phyloP scores from a whole-genome alignment of 1,140 invertebrate genomes.

The Neodiprion pinetum region DNA sequence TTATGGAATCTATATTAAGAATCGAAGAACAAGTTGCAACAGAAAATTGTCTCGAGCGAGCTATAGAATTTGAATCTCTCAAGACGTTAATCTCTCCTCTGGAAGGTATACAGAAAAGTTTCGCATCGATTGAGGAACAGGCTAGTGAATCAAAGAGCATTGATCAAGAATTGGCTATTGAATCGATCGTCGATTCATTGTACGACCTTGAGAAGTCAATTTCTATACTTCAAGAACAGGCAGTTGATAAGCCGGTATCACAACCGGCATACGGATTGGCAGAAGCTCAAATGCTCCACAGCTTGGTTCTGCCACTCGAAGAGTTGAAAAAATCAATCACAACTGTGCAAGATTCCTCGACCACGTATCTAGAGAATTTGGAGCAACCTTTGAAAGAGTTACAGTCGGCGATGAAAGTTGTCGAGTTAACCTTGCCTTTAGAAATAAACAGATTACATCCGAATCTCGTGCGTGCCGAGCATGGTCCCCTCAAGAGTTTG shows the following conservation, averaged over 20 bases:
- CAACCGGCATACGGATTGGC: conserved; percentile 17
- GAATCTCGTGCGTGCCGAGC: background rate
- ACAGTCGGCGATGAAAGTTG: conserved; percentile 10
- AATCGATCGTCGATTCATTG: conserved; percentile 34
- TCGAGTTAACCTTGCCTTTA: background rate
- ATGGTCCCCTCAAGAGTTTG: background rate
- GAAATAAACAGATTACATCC: background rate
- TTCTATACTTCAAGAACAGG: conserved; percentile 31
- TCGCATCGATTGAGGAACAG: conserved; percentile 30
- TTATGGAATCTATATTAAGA: background rate
- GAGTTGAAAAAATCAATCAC: conserved; percentile 30
- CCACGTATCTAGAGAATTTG: conserved; percentile 28
- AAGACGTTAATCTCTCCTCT: conserved; percentile 34
- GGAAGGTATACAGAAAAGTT: conserved; percentile 34
- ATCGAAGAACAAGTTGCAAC: background rate
- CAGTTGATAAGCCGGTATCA: conserved; percentile 2
- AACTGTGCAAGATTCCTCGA: conserved; percentile 29
- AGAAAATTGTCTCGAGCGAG: background rate
- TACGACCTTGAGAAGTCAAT: conserved; percentile 36
- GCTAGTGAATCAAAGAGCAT: background rate
- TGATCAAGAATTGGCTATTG: conserved; percentile 26
- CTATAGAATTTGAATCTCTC: conserved; percentile 22
- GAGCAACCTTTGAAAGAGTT: conserved; percentile 27
- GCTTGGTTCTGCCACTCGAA: conserved; percentile 23
- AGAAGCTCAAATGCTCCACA: conserved; percentile 19